phyloP scores from a whole-genome alignment of 2,113 vertebrate species.

The Ammodytes dubius region DNA sequence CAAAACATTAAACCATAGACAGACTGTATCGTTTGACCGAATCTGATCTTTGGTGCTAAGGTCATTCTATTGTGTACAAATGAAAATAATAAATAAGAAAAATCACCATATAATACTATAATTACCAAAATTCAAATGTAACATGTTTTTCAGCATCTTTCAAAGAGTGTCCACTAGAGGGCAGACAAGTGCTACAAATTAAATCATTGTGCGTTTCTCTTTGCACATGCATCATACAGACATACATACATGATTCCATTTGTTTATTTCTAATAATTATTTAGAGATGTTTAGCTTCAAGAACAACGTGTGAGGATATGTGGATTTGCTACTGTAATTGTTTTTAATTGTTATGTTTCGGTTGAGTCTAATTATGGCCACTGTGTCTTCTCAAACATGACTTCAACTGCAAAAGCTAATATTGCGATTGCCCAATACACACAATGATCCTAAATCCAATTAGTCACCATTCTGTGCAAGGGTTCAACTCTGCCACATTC shows the following conservation, averaged over 20 bases:
- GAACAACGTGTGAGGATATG: conserved; percentile 7
- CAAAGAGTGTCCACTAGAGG: conserved; percentile 72
- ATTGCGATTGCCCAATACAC: conserved; percentile 52
- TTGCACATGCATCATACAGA: not conserved
- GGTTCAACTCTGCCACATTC: conserved; percentile 51
- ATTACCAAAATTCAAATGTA: not conserved
- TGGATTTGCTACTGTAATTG: conserved; percentile 40
- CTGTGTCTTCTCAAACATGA: conserved; percentile 39
- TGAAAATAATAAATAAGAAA: not conserved
- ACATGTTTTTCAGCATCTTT: not conserved
- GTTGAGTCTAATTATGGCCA: conserved; percentile 29
- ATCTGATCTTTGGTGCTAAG: not conserved
- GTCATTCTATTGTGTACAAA: not conserved
- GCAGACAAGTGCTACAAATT: conserved; percentile 69
- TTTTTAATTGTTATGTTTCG: conserved; percentile 41
- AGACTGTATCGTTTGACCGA: not conserved
- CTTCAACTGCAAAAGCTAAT: conserved; percentile 45
- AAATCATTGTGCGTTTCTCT: not conserved
- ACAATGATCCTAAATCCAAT: conserved; percentile 59
- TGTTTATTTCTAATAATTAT: conserved; percentile 13
- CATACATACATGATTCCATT: conserved; percentile 16
- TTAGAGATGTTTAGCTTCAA: conserved; percentile 16
- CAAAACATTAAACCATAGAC: not conserved
- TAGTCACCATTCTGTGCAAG: conserved; percentile 44
- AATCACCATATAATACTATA: too few species aligned